Evolutionary conservation across 2,888 invertebrate species (phyloP), one percentile per base, ranked within the genome.

Genomic region (Drosophila macrospina): DNA sequence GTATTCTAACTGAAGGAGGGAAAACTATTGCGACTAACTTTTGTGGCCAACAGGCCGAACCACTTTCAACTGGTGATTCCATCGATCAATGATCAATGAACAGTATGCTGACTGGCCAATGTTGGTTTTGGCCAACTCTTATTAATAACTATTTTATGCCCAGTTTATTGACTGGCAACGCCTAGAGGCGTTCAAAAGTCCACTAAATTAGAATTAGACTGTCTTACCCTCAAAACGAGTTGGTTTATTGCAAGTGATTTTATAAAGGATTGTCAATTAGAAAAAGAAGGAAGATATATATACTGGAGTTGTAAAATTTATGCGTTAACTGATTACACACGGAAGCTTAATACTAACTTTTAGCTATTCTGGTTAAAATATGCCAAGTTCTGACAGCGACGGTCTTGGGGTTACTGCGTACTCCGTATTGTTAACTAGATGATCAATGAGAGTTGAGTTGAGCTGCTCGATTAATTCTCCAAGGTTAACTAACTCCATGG

Each of bases 41-140:
- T 52, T 48, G 54, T 59, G 24, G 16, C 37, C 52, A 70, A 83
- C 84, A 67, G 63, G 86, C 71, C 48, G 37, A 63, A 55, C 63
- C 57, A 51, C 82, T 74, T 57, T 51, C 64, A 34, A 7, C 11
- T 30, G 64, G 81, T 65, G 68, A 86, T 86, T 80, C 86, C 69
- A 85, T 87, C 73, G 60, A 87, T 87, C 79, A 74, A 63, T 66
- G 60, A 87, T 87, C 79, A 74, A 63, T 66, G 50, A 50, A 34
- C 16, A 24, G 36, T 20, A 30, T 37, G 36, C 42, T 37, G 48
- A 45, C 41, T 51, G 48, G 39, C 36, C 44, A 57, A 41, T 64
- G 69, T 62, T 66, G 62, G 44, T 71, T 69, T 60, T 61, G 26
- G 48, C 42, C 67, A 72, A 71, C 66, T 36, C 6, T 16, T 20